phyloP scores from a whole-genome alignment of 1,140 invertebrate species.

The Ericerus pela region DNA sequence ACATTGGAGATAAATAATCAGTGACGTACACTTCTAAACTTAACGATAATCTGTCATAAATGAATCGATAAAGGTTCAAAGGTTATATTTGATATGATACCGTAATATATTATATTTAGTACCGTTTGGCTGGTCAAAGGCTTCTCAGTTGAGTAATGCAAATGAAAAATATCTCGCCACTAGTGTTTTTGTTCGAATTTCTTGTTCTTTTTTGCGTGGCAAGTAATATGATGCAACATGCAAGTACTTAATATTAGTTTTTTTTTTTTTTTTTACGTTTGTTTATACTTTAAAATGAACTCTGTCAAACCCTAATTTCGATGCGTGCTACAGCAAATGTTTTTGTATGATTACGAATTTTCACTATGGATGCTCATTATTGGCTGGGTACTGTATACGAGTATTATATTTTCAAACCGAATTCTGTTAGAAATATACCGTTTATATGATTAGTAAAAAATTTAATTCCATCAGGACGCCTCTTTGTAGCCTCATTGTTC shows the following conservation, averaged over 20 bases:
- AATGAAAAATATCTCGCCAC: background rate
- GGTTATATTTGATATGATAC: too few relatives aligned
- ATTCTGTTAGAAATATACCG: too few relatives aligned
- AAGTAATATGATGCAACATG: background rate
- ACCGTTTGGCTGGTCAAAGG: conserved; percentile 3
- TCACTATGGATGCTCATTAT: background rate
- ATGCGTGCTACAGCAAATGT: background rate
- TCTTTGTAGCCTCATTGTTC: background rate
- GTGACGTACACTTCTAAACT: too few relatives aligned
- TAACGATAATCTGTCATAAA: too few relatives aligned
- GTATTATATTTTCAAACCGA: background rate
- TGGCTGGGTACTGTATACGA: background rate
- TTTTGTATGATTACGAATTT: background rate
- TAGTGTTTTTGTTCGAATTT: background rate
- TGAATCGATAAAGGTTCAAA: too few relatives aligned
- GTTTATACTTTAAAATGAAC: background rate
- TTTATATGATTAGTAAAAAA: background rate
- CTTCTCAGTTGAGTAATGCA: background rate
- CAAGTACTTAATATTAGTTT: background rate
- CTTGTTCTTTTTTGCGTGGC: background rate
- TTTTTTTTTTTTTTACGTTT: background rate
- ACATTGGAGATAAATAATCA: too few relatives aligned
- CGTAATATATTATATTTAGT: background rate
- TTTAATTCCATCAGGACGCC: background rate
- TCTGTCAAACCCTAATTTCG: background rate